phyloP scores from a whole-genome alignment of 2,888 invertebrate genomes.

The Ceratothoa steindachneri region DNA sequence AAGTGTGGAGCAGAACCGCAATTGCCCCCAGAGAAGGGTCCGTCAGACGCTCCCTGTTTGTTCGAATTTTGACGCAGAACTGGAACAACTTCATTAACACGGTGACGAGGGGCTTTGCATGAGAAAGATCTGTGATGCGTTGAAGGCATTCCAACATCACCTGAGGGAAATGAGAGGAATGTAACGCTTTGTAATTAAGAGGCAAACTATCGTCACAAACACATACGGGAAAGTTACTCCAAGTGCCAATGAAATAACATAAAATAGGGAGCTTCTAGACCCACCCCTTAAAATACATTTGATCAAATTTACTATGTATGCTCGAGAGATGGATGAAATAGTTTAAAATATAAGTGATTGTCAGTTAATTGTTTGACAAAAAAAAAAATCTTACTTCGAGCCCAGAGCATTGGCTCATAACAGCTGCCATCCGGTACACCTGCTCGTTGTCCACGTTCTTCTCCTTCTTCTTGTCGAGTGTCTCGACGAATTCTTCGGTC shows the following conservation, averaged over 20 bases:
- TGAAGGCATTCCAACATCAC: slow-evolving; percentile 80
- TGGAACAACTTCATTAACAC: slow-evolving; percentile 85
- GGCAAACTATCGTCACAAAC: too few relatives aligned
- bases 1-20: slow-evolving; percentile 74
- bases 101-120: slow-evolving; percentile 78
- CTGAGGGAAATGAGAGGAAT: slow-evolving; percentile 51
- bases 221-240: too few relatives aligned
- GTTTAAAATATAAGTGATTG: too few relatives aligned
- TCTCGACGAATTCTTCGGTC: slow-evolving; percentile 97
- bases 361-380: too few relatives aligned
- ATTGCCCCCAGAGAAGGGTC: slow-evolving; percentile 79
- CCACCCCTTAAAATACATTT: too few relatives aligned
- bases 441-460: slow-evolving; percentile 91
- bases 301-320: too few relatives aligned
- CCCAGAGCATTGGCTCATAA: slow-evolving; percentile 74
- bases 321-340: too few relatives aligned
- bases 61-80: slow-evolving; percentile 71
- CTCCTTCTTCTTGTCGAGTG: slow-evolving; percentile 75
- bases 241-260: too few relatives aligned
- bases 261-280: too few relatives aligned
- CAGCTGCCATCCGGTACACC: slow-evolving; percentile 83
- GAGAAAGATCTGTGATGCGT: slow-evolving; percentile 75
- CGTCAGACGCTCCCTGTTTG: slow-evolving; percentile 66
- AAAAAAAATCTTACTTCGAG: slow-evolving; percentile 61
- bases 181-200: slow-evolving; percentile 5